Evolutionary conservation across 2,888 invertebrate species (phyloP), one percentile per base, ranked within the genome.

Genomic region (Oscheius sp.): DNA sequence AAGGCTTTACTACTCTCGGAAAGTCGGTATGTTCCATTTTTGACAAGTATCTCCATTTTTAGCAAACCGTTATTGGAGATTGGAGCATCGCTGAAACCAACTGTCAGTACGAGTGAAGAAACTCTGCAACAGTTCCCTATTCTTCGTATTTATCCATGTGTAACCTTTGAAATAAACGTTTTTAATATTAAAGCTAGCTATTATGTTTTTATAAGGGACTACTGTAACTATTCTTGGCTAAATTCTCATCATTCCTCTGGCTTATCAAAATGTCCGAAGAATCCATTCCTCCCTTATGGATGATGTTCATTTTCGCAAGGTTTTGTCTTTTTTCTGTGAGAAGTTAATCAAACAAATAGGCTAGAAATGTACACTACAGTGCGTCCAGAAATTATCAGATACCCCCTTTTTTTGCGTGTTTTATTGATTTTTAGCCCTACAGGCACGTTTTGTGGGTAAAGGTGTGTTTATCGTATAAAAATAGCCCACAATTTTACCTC

Each of bases 201-300:
- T n/a, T n/a, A n/a, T n/a, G n/a, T n/a, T n/a, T n/a, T n/a, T n/a
- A n/a, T n/a, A n/a, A n/a, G n/a, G n/a, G n/a, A n/a, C 85, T 25
- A 85, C 85, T 10, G 80, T 82, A 45, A 83, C 85, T 31, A 81
- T 86, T 75, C 69, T 86, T 48, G 75, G 79, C 10, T 85, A 82
- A 53, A 78, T 86, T 27, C 72, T 85, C 33, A 63, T 85, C 15
- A 70, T 86, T 66, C 85, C 85, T 10, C 70, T 85, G 27, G 78
- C 82, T 37, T 86, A 85, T 76, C 86, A 84, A 68, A 81, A 82
- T 70, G 75, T 85, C 37, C 85, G 86, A 66, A 72, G 78, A 55
- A 77, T 86, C 27, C 85, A 85, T 37, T 74, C 76, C 37, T 72
- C 76, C 65, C 70, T 84, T 39, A 71, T 79, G 31, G 78, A 74